phyloP scores from a whole-genome alignment of 1,140 invertebrate genomes.

The Solen grandis region DNA sequence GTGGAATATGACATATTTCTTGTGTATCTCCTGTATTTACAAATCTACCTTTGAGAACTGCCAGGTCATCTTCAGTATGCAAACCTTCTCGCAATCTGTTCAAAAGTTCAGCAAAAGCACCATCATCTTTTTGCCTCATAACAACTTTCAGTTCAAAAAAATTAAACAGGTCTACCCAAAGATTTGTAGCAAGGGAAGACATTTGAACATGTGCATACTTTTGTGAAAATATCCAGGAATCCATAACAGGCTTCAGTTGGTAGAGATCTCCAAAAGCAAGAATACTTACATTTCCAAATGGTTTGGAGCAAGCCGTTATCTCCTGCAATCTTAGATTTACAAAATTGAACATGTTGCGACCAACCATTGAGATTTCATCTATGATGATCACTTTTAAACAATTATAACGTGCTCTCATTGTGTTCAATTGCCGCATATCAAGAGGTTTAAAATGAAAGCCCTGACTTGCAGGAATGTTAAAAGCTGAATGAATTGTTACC shows the following conservation, averaged over 20 bases:
- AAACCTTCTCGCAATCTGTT: constrained; percentile 11
- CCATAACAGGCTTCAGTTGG: constrained; percentile 29
- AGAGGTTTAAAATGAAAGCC: constrained; percentile 50
- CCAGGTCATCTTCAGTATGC: constrained; percentile 1
- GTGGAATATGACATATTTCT: neutral
- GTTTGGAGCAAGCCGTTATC: constrained; percentile 43
- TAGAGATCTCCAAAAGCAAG: constrained; percentile 42
- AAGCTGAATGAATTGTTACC: constrained; percentile 35
- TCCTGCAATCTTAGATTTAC: constrained; percentile 60
- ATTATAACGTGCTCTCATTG: constrained; percentile 22
- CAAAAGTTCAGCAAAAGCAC: neutral
- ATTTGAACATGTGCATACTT: neutral
- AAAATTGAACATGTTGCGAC: constrained; percentile 59
- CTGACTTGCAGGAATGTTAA: constrained; percentile 55
- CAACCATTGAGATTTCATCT: constrained; percentile 67
- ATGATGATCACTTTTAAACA: constrained; percentile 57
- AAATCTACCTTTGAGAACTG: neutral
- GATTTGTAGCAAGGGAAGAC: constrained; percentile 1
- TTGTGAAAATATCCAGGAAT: constrained; percentile 41
- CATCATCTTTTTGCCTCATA: constrained; percentile 7
- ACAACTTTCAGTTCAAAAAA: constrained; percentile 3
- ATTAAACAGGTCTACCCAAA: constrained; percentile 22
- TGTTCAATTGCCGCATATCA: constrained; percentile 45
- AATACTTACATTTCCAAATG: constrained; percentile 57
- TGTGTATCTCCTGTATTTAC: constrained; percentile 10